phyloP scores from a whole-genome alignment of 2,113 vertebrate species.

The Mola mola region DNA sequence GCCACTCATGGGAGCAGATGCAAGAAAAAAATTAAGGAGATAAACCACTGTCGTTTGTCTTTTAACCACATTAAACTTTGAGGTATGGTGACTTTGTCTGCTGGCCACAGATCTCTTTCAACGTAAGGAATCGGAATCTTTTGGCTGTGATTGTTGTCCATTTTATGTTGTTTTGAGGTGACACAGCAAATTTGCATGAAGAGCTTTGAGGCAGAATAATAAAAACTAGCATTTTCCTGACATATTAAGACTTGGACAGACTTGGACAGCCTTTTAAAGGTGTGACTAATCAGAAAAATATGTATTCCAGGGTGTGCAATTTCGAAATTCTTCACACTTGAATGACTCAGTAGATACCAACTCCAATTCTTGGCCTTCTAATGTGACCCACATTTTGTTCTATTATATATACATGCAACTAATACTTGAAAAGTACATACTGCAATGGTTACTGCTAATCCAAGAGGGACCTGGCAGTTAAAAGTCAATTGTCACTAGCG shows the following conservation, averaged over 20 bases:
- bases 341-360: slow-evolving; percentile 16
- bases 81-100: slow-evolving; percentile 31
- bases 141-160: not conserved
- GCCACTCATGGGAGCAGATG: slow-evolving; percentile 36
- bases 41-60: slow-evolving; percentile 51
- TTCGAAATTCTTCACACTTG: slow-evolving; percentile 26
- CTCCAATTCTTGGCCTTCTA: slow-evolving; percentile 7
- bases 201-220: too few species aligned
- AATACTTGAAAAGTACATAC: too few species aligned
- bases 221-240: slow-evolving; percentile 39
- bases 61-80: slow-evolving; percentile 32
- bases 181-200: not conserved
- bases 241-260: slow-evolving; percentile 3
- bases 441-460: too few species aligned
- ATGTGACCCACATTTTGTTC: slow-evolving; percentile 3
- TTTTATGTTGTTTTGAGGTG: not conserved
- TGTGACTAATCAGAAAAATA: slow-evolving; percentile 41
- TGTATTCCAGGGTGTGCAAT: slow-evolving; percentile 10
- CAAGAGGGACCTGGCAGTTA: too few species aligned
- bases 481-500: too few species aligned
- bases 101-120: slow-evolving; percentile 21
- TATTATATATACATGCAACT: too few species aligned
- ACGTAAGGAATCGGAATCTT: slow-evolving; percentile 12
- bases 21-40: slow-evolving; percentile 54
- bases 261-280: slow-evolving; percentile 8